phyloP scores from a whole-genome alignment of 1,140 invertebrate genomes.

The Microvelia longipes region DNA sequence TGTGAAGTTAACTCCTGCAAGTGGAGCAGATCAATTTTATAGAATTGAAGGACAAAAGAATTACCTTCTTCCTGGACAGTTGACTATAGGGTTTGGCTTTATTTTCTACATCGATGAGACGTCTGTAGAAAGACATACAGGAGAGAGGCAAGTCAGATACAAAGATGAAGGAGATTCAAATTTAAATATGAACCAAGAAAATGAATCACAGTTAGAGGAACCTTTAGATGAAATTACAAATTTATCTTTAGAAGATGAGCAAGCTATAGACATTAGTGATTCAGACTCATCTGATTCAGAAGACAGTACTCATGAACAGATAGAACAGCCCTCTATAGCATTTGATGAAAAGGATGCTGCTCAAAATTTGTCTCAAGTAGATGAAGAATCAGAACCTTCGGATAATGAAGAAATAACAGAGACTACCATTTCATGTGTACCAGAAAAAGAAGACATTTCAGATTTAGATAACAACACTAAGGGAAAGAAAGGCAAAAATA shows the following conservation, averaged over 20 bases:
- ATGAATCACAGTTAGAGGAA: not conserved
- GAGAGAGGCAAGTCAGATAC: conserved; percentile 44
- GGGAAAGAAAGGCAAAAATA: not conserved
- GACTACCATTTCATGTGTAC: not conserved
- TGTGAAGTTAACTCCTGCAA: not conserved
- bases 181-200: too few relatives aligned
- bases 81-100: conserved; percentile 87
- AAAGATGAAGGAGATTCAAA: not conserved
- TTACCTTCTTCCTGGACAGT: conserved; percentile 76
- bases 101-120: conserved; percentile 43
- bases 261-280: conserved; percentile 25
- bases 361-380: not conserved
- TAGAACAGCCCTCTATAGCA: not conserved
- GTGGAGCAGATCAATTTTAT: conserved; percentile 36
- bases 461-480: not conserved
- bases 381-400: not conserved
- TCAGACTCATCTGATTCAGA: conserved; percentile 18
- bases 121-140: conserved; percentile 36
- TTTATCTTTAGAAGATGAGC: not conserved
- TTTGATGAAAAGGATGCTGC: not conserved
- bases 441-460: too few relatives aligned
- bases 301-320: not conserved
- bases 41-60: conserved; percentile 99
- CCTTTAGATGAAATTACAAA: not conserved
- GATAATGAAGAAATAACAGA: not conserved